Base-by-base conservation (phyloP, 2,888 invertebrate species). In the Leucoma salicis region DNA sequence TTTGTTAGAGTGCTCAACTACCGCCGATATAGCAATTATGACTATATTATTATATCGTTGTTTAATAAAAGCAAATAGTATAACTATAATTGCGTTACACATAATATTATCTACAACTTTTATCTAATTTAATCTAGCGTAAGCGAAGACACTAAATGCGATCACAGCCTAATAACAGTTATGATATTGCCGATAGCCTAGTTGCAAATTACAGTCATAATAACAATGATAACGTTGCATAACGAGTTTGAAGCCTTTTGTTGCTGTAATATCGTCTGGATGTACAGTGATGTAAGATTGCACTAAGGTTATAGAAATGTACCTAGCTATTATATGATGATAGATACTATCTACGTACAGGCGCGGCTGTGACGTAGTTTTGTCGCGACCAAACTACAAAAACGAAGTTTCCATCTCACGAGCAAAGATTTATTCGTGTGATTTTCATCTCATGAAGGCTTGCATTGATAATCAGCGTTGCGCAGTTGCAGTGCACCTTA, bases 181-280 rank as follows among this genome's bases (percentile, higher is more conserved):
- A 58, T 46, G 42, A 59, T 57, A 44, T 11, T 49, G 46, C 31
- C 41, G 51, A 52, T 59, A 57, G 41, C 57, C 57, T 48, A 57
- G 39, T 52, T 54, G 39, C 41, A 48, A 44, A 62, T 56, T 43
- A 47, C 40, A 32, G 43, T 21, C 25, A 40, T 50, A 49, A 48
- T 36, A 52, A 54, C 62, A 57, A 61, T 54, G 56, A 49, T 49
- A 39, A 45, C 14, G 35, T 61, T 61, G 39, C 42, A 40, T 51
- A 53, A 61, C 31, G 5, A 27, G 14, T 37, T 46, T 31, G 51
- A 38, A 16, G 37, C 49, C 46, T 37, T 57, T 39, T 47, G 31
- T 57, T 45, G 49, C 45, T 47, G 35, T 44, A 40, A 14, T 39
- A 8, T 16, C 12, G 27, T 29, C 12, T 14, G 35, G 18, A 31